Conservation (phyloP, 2,888 invertebrate genomes). For the Catocala sponsa region DNA sequence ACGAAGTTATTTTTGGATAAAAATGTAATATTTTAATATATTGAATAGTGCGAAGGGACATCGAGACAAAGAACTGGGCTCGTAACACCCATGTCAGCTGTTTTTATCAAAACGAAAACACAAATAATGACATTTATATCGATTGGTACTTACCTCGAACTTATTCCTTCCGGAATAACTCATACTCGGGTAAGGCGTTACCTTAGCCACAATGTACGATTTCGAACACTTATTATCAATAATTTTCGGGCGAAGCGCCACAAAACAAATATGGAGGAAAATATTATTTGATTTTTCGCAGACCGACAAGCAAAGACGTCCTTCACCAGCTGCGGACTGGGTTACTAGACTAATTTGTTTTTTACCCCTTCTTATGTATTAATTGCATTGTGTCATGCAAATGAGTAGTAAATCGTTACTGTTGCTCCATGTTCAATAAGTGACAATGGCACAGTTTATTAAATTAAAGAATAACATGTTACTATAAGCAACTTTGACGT, state of each 20-base stretch:
- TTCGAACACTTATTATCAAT: constrained; percentile 49
- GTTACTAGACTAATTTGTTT: constrained; percentile 42
- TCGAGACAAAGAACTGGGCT: constrained; percentile 72
- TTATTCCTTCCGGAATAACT: constrained; percentile 90
- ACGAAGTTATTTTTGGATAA: constrained; percentile 3
- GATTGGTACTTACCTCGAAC: constrained; percentile 87
- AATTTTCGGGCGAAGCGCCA: constrained; percentile 53
- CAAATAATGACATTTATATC: constrained; percentile 71
- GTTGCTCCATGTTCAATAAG: too few relatives aligned
- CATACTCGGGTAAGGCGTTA: constrained; percentile 87
- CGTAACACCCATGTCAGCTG: constrained; percentile 86
- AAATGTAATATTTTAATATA: constrained; percentile 4
- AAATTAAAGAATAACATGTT: too few relatives aligned
- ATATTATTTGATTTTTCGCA: constrained; percentile 65
- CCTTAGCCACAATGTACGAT: constrained; percentile 83
- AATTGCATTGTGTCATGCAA: neutral
- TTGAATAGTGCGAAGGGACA: constrained; percentile 11
- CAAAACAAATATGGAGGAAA: constrained; percentile 72
- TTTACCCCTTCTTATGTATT: constrained; percentile 7
- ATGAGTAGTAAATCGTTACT: too few relatives aligned
- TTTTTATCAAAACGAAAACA: constrained; percentile 87
- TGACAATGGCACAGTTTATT: too few relatives aligned
- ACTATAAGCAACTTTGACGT: too few relatives aligned
- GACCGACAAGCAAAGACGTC: constrained; percentile 45
- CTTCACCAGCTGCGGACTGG: constrained; percentile 55